Evolutionary conservation across 2,888 invertebrate genomes (phyloP).

Genomic region (Ganaspis brasiliensis): DNA sequence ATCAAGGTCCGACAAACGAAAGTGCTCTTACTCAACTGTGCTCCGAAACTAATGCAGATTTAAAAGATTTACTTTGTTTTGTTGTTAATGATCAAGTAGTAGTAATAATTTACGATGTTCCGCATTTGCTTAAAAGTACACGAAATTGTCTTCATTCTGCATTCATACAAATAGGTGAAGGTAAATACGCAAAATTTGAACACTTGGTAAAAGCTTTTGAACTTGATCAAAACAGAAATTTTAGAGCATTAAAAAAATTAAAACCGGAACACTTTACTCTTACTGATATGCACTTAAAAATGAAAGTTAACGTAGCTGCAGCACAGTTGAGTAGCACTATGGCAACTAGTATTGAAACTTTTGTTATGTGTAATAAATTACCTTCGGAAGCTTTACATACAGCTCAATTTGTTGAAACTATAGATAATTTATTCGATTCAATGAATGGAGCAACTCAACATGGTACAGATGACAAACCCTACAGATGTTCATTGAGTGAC

Average conservation of each 20-base stretch:
- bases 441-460: conserved; percentile 7
- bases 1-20: conserved; percentile 23
- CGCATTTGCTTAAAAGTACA: conserved; percentile 59
- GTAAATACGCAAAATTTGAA: conserved; percentile 30
- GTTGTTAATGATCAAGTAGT: conserved; percentile 51
- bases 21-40: conserved; percentile 23
- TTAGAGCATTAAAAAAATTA: conserved; percentile 7
- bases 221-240: conserved; percentile 12
- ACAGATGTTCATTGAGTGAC: background rate
- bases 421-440: conserved; percentile 23
- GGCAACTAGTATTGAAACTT: conserved; percentile 16
- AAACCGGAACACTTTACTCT: conserved; percentile 16
- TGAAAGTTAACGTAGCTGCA: conserved; percentile 17
- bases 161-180: background rate
- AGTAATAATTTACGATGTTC: conserved; percentile 55
- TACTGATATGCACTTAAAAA: background rate
- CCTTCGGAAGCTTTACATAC: background rate
- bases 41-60: conserved; percentile 29
- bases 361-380: background rate
- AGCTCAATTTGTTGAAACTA: conserved; percentile 22
- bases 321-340: conserved; percentile 27
- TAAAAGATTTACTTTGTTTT: conserved; percentile 50
- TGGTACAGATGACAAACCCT: conserved; percentile 6
- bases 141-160: conserved; percentile 58
- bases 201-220: conserved; percentile 13